Percentiles rank a stretch among this genome's conserved stretches.
phyloP scores from a whole-genome alignment of 1,140 invertebrate species.

The Chrysopa pallens region DNA sequence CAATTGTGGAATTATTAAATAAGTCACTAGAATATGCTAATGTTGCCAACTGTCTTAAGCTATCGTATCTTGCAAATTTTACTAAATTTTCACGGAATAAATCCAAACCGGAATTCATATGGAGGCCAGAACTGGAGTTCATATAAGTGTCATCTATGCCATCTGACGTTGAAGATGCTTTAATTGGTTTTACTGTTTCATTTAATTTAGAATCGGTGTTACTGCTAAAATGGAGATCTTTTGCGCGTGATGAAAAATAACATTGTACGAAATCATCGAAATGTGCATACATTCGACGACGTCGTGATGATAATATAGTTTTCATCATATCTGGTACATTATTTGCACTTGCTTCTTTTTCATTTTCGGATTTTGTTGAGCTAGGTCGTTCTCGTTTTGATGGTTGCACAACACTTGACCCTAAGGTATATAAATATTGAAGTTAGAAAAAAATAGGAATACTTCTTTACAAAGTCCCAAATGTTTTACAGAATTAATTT shows the following conservation, averaged over 20 bases:
- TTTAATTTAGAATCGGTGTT: slow-evolving; percentile 10
- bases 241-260: slow-evolving; percentile 61
- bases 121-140: slow-evolving; percentile 11
- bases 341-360: too few species aligned
- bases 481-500: too few species aligned
- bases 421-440: too few species aligned
- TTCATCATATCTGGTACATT: too few species aligned
- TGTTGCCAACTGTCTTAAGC: slow-evolving; percentile 63
- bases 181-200: slow-evolving; percentile 10
- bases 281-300: slow-evolving; percentile 65
- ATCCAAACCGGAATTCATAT: slow-evolving; percentile 39
- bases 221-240: slow-evolving; percentile 44
- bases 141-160: slow-evolving; percentile 15
- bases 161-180: slow-evolving; percentile 14
- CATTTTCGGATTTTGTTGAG: too few species aligned
- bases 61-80: slow-evolving; percentile 74
- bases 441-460: too few species aligned
- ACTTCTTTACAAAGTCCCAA: too few species aligned
- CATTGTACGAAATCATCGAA: slow-evolving; percentile 82
- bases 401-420: too few species aligned
- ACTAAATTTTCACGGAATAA: slow-evolving; percentile 73
- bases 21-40: slow-evolving; percentile 77
- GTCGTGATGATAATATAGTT: slow-evolving; percentile 18
- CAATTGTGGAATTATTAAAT: slow-evolving; percentile 79
- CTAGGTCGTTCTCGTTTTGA: too few species aligned